Evolutionary conservation across 2,888 invertebrate genomes (phyloP), one percentile per base, ranked within the genome.

Genomic region (Adineta ricciae): DNA sequence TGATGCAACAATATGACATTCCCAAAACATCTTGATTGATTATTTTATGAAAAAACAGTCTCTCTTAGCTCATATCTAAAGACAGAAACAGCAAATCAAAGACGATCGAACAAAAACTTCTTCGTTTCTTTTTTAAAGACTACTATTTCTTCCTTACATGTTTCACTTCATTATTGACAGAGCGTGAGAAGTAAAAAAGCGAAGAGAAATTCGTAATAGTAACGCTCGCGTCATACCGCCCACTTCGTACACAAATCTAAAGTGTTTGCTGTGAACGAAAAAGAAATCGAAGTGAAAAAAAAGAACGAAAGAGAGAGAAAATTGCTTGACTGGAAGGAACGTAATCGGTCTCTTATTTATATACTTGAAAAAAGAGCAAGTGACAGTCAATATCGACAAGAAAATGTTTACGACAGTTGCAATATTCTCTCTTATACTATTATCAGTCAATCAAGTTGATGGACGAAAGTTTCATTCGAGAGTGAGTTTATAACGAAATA

Each of bases 1-100:
- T n/a, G 78, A 78, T 78, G 41, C n/a, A 21, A 78, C 78, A 4
- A 78, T 41, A 41, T 78, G 78, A 78, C 78, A 78, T 78, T 78
- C 78, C 78, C 78, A 78, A 78, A 78, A 78, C 78, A 78, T 78
- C 41, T 11, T 78, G 38, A 41, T 78, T 64, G 32, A 16, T 32
- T 64, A 46, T 8, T 5, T 32, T 27, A 11, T 64, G 27, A 7
- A 27, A n/a, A 32, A 32, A 19, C 19, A 64, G 19, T 64, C 27
- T 64, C 32, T 64, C 32, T 64, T 64, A 64, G 32, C 32, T 64
- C 64, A 64, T 64, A 64, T 36, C 64, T 64, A 36, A 36, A 64
- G 16, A 64, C 32, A 32, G 32, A 36, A 56, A 56, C 27, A 56
- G 14, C 49, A n/a, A n/a, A 46, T n/a, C n/a, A 54, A 21, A 54